phyloP scores from a whole-genome alignment of 2,113 vertebrate genomes.

The Peucedramus taeniatus region DNA sequence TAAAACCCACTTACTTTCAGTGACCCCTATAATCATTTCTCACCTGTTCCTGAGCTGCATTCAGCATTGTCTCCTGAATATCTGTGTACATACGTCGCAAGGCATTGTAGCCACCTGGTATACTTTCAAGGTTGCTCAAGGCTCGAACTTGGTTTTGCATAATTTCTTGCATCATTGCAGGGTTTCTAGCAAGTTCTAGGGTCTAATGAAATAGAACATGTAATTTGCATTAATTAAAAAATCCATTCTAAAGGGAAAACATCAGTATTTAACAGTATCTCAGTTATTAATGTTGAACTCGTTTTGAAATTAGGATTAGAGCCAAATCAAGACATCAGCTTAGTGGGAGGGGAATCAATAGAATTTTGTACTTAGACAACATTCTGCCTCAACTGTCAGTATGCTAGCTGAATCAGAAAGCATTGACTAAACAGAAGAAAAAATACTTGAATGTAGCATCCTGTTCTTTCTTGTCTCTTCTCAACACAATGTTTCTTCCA shows the following conservation, averaged over 20 bases:
- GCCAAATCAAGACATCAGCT: background rate
- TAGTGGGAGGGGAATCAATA: background rate
- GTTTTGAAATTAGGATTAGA: background rate
- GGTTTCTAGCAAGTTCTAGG: constrained; percentile 78
- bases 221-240: background rate
- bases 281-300: background rate
- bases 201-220: constrained; percentile 62
- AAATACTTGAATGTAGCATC: background rate
- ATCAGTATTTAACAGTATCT: background rate
- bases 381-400: background rate
- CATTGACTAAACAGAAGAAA: background rate
- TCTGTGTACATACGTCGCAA: constrained; percentile 76
- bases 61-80: constrained; percentile 78
- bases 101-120: constrained; percentile 77
- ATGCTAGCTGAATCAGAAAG: background rate
- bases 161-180: constrained; percentile 81
- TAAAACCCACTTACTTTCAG: background rate
- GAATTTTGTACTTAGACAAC: background rate
- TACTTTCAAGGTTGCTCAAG: constrained; percentile 78
- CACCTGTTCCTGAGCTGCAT: constrained; percentile 76
- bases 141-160: constrained; percentile 79
- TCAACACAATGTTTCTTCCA: background rate
- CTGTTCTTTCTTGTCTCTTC: background rate
- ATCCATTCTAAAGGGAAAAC: background rate
- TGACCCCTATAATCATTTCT: background rate